Conservation (phyloP, 2,113 vertebrate species). For the Ceyx melanurus region DNA sequence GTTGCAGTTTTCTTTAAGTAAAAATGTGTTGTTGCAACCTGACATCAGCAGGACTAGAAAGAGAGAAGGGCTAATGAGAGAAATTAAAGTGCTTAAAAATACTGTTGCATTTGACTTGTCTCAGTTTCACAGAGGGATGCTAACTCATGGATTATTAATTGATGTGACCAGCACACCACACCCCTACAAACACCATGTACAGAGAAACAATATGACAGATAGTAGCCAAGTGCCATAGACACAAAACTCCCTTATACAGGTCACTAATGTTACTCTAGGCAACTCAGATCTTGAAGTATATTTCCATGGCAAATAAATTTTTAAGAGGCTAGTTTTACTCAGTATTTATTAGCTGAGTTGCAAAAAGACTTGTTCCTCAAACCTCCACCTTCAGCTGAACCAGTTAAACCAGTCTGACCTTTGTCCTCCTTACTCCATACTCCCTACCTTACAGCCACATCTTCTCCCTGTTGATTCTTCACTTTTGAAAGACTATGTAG, state of each 20-base stretch:
- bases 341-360: background rate
- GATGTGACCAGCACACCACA: background rate
- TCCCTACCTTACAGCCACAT: background rate
- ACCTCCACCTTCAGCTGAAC: background rate
- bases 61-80: background rate
- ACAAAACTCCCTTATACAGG: background rate
- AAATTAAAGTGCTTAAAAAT: background rate
- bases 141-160: background rate
- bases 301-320: background rate
- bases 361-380: background rate
- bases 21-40: background rate
- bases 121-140: background rate
- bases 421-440: background rate
- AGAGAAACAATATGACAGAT: background rate
- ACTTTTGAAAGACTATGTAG: background rate
- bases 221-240: accelerated
- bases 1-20: background rate
- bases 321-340: background rate
- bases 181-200: background rate
- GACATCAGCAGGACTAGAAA: background rate
- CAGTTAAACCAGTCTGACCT: background rate
- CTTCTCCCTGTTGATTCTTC: background rate
- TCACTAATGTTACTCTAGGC: background rate
- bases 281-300: too few species aligned
- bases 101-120: background rate